Percentiles rank a stretch among this genome's conserved stretches.
phyloP scores from a whole-genome alignment of 2,797 vertebrate species.

The Aselliscus stoliczkanus region DNA sequence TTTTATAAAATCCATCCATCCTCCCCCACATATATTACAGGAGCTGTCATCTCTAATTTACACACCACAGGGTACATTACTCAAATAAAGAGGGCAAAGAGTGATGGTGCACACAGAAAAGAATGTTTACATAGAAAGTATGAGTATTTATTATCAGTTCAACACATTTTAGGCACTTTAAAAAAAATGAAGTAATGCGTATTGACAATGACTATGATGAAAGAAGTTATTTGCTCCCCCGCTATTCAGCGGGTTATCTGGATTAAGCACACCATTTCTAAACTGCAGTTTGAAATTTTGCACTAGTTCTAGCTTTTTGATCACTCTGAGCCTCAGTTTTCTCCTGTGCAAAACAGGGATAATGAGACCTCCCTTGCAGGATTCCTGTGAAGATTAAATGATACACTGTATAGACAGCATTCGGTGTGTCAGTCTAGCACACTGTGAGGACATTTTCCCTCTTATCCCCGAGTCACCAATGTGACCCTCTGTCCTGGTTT shows the following conservation, averaged over 20 bases:
- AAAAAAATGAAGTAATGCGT: constrained; percentile 36
- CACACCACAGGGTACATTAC: constrained; percentile 60
- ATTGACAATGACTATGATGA: constrained; percentile 43
- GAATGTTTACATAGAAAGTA: constrained; percentile 57
- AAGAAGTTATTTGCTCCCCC: not conserved
- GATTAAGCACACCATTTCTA: not conserved
- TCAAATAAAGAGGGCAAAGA: constrained; percentile 74
- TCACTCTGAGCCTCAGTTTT: not conserved
- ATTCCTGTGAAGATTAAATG: not conserved
- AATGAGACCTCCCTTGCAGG: not conserved
- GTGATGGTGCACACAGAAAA: constrained; percentile 44
- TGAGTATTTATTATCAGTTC: constrained; percentile 60
- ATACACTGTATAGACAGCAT: not conserved
- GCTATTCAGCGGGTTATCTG: not conserved
- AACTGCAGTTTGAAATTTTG: not conserved
- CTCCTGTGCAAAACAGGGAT: not conserved
- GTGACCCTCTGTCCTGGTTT: not conserved
- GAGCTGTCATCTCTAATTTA: constrained; percentile 77
- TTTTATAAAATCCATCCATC: constrained; percentile 61
- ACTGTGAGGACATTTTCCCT: no score
- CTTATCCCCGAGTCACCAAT: not conserved
- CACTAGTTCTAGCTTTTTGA: not conserved
- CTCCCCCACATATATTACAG: constrained; percentile 56
- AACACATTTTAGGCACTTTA: constrained; percentile 58
- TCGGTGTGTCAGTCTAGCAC: not conserved